phyloP scores from a whole-genome alignment of 2,113 vertebrate species.

The Embiotoca jacksoni region DNA sequence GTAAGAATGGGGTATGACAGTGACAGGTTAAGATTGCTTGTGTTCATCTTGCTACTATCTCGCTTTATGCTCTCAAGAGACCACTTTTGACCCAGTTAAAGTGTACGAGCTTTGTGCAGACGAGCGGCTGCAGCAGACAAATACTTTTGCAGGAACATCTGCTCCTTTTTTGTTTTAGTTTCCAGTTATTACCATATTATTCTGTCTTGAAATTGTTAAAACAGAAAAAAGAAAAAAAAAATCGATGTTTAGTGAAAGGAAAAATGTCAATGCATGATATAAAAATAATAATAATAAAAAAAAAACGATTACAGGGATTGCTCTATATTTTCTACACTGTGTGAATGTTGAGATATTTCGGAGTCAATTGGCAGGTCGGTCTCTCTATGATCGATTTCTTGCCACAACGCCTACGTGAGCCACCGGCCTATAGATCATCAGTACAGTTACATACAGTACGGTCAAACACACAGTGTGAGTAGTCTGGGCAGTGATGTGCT shows the following conservation, averaged over 20 bases:
- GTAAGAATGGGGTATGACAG: conserved; percentile 56
- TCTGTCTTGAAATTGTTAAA: too few species aligned
- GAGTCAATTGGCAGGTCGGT: conserved; percentile 8
- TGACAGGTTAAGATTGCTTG: conserved; percentile 48
- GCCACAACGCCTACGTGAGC: not conserved
- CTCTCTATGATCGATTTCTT: not conserved
- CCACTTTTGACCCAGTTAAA: conserved; percentile 67
- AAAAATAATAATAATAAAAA: too few species aligned
- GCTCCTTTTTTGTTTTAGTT: not conserved
- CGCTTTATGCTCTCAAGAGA: conserved; percentile 60
- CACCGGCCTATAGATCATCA: not conserved
- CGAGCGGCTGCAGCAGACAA: conserved; percentile 19
- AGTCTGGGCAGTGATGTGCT: not conserved
- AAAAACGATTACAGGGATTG: too few species aligned
- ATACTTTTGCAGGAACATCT: conserved; percentile 21
- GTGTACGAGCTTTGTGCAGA: conserved; percentile 15
- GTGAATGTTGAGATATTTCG: not conserved
- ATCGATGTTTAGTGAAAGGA: not conserved
- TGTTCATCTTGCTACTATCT: conserved; percentile 54
- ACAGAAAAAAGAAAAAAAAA: too few species aligned
- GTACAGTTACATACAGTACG: not conserved
- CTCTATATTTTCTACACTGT: too few species aligned
- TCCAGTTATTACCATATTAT: too few species aligned
- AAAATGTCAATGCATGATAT: conserved; percentile 2
- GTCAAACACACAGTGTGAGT: too few species aligned